Evolutionary conservation across 2,888 invertebrate genomes (phyloP).

Genomic region (Diadromus collaris): DNA sequence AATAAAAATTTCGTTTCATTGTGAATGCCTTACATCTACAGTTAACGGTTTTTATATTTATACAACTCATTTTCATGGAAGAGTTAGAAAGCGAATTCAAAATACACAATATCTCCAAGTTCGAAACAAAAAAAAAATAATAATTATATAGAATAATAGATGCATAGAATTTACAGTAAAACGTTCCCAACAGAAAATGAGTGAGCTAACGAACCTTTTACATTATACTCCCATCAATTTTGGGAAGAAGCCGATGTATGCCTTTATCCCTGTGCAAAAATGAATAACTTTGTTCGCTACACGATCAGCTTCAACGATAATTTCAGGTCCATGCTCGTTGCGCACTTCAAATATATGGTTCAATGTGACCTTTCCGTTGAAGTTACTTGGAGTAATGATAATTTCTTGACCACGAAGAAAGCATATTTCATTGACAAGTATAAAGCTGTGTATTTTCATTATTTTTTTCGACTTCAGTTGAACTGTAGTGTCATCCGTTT

Average conservation of each 20-base stretch:
- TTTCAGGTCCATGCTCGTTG: background rate
- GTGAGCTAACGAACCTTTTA: background rate
- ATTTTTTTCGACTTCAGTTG: slow-evolving; percentile 37
- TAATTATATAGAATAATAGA: too few relatives aligned
- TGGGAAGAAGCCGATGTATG: slow-evolving; percentile 16
- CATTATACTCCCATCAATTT: slow-evolving; percentile 16
- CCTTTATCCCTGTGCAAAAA: background rate
- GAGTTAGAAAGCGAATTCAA: too few relatives aligned
- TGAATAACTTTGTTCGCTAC: slow-evolving; percentile 17
- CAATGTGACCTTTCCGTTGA: background rate
- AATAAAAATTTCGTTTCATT: too few relatives aligned
- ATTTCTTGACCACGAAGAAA: slow-evolving; percentile 42
- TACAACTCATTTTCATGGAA: too few relatives aligned
- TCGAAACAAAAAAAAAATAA: too few relatives aligned
- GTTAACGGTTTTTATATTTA: too few relatives aligned
- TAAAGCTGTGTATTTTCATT: slow-evolving; percentile 34
- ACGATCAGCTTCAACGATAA: slow-evolving; percentile 8
- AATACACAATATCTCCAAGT: too few relatives aligned
- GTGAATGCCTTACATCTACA: too few relatives aligned
- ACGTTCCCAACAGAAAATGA: background rate
- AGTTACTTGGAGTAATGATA: slow-evolving; percentile 5
- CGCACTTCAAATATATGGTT: slow-evolving; percentile 11
- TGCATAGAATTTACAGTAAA: background rate
- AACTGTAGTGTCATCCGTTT: slow-evolving; percentile 46
- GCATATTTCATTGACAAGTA: slow-evolving; percentile 33